Base-by-base conservation (phyloP, 2,888 invertebrate species). In the Strigamia crassipes region DNA sequence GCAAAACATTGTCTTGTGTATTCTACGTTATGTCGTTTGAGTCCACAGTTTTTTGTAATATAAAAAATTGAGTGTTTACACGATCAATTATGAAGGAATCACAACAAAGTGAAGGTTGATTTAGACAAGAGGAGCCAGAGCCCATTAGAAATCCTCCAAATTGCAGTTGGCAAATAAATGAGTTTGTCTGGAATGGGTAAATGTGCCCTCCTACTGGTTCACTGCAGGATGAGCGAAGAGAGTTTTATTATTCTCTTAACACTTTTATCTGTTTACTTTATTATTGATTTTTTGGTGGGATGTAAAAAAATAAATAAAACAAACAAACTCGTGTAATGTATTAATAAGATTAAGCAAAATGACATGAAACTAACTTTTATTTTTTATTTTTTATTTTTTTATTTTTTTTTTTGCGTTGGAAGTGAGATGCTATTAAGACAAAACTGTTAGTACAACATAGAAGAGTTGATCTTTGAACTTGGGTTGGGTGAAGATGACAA, bases 141-240 rank as follows among this genome's bases (percentile, higher is more conserved):
- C 13, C 51, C 51, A 51, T 51, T 51, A 51, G 15, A 51, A 51
- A 51, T 51, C 51, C 51, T 15, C 15, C 51, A 51, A 51, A 51
- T 51, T 51, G 51, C 51, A 51, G 51, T 51, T 51, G 51, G 51
- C 51, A 51, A 51, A 51, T 51, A n/a, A 51, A 51, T 51, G 51
- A 51, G 51, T 51, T n/a, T n/a, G 51, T 51, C 51, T 51, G 51
- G 18, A 51, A 51, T 51, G 51, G 51, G 51, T 51, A 51, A 51
- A 51, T 51, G n/a, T 51, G 13, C 51, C 51, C 51, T 51, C 51
- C 51, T n/a, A 51, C 51, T 51, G 51, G 51, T 51, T 51, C 51
- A n/a, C 51, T 15, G 51, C 18, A 18, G n/a, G 51, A 51, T 51
- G 51, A 15, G 51, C 13, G 51, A 51, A n/a, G 51, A 51, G 18